These are phyloP conservation scores for Sussaba pulchella DNA, from an alignment of 2,888 invertebrate species.

Conservation along the genomic window DNA sequence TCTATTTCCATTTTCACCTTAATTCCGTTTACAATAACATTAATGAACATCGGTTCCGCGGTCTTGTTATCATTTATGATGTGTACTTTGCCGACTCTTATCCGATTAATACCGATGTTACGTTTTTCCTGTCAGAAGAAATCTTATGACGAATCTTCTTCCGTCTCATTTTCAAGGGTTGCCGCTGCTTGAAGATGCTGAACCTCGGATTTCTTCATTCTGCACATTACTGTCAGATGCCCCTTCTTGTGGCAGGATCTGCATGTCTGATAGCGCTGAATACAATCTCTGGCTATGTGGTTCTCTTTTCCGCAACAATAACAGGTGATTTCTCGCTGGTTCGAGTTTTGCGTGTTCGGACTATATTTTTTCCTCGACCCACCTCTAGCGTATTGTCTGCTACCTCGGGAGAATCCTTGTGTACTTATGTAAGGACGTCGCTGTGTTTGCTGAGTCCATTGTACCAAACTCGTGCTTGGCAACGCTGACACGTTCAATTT, in stretches of 20 bases:
- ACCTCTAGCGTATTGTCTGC: too few species aligned
- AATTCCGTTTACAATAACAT: conserved; percentile 45
- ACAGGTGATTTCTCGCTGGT: conserved; percentile 20
- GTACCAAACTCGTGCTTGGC: too few species aligned
- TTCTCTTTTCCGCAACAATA: conserved; percentile 49
- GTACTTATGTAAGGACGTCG: too few species aligned
- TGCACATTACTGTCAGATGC: conserved; percentile 36
- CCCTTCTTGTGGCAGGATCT: conserved; percentile 35
- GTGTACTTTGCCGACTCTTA: conserved; percentile 27
- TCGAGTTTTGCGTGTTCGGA: too few species aligned
- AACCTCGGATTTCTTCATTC: conserved; percentile 42
- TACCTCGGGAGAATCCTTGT: too few species aligned
- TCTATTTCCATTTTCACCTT: conserved; percentile 55
- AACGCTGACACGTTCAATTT: conserved; percentile 24
- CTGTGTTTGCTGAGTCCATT: too few species aligned
- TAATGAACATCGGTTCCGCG: conserved; percentile 37
- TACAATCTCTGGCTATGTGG: conserved; percentile 43
- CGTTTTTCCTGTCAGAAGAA: conserved; percentile 25
- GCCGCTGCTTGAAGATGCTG: conserved; percentile 36
- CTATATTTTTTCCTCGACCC: too few species aligned
- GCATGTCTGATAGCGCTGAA: conserved; percentile 24
- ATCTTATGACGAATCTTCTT: conserved; percentile 28
- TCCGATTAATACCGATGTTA: conserved; percentile 13
- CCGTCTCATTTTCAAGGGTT: background rate
- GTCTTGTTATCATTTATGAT: background rate